Evolutionary conservation across 2,888 invertebrate species (phyloP), one percentile per base, ranked within the genome.

Genomic region (Epinotia nisella): DNA sequence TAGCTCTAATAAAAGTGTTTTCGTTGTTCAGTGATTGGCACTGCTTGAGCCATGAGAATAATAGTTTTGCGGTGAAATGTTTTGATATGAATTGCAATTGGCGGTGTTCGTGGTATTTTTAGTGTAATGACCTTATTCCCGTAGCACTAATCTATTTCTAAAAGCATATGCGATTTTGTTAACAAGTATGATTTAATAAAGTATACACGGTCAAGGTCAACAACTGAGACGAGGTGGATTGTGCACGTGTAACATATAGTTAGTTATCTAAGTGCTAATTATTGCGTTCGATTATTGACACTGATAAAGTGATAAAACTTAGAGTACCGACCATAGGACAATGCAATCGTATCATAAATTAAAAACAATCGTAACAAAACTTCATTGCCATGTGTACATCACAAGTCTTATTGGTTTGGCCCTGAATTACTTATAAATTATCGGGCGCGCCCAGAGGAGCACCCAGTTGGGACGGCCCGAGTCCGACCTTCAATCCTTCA

Each of bases 11-110:
- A 82, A 84, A 86, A 80, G 76, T 78, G 76, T 65, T 83, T 82
- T 83, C 78, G 88, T 90, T 90, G 85, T 83, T 76, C 78, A 84
- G 80, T 83, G 84, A 79, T 68, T 74, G 70, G 45, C 70, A 60
- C 65, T 45, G 11, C 51, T 49, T 24, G 62, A 62, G 62, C n/a
- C 55, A 62, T 15, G 51, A 62, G 67, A 68, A 62, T 51, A 61
- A 56, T 73, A 58, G 58, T 55, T 41, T 49, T 49, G n/a, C 19
- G 62, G 49, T 73, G 64, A 29, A 21, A 62, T 45, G 51, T 21
- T 62, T 61, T 51, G 59, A 66, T 66, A 21, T 15, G 19, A 61
- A 56, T 71, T 56, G 60, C 61, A 53, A 51, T 62, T 68, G 68
- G 49, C n/a, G 49, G 62, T 51, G 69, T 58, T 41, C 58, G 49